A percentile compares a stretch with the other conserved stretches of the same genome.
Evolutionary conservation across 2,113 vertebrate genomes (phyloP).

Genomic region (Leptocoma aspasia): DNA sequence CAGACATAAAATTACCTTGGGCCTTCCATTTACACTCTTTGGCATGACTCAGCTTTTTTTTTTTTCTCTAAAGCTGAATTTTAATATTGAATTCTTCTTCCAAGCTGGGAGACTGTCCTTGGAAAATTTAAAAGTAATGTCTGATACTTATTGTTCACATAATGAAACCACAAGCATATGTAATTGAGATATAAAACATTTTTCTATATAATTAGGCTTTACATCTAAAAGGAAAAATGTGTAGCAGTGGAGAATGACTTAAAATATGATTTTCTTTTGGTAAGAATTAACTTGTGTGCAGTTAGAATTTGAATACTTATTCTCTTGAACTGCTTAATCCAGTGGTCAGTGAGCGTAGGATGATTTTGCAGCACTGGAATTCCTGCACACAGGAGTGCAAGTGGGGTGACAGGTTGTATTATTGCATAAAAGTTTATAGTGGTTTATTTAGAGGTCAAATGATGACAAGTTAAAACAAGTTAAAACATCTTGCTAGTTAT

Average conservation of each 20-base stretch:
- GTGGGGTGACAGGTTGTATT: neutral
- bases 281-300: neutral
- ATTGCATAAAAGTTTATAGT: neutral
- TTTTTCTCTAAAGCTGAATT: neutral
- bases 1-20: constrained; percentile 19
- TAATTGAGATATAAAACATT: neutral
- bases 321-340: neutral
- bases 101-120: constrained; percentile 11
- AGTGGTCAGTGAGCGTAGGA: neutral
- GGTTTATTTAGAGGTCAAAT: neutral
- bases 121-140: neutral
- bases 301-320: neutral
- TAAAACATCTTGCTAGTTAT: neutral
- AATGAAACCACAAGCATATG: neutral
- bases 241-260: neutral
- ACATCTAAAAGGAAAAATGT: neutral
- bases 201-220: neutral
- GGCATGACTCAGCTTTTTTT: neutral
- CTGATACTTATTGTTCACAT: neutral
- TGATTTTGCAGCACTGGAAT: neutral
- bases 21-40: constrained; percentile 3
- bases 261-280: neutral
- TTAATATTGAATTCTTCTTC: constrained; percentile 32
- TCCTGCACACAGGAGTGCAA: neutral
- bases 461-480: neutral